phyloP scores from a whole-genome alignment of 2,797 vertebrate genomes.

The Myotis myotis region DNA sequence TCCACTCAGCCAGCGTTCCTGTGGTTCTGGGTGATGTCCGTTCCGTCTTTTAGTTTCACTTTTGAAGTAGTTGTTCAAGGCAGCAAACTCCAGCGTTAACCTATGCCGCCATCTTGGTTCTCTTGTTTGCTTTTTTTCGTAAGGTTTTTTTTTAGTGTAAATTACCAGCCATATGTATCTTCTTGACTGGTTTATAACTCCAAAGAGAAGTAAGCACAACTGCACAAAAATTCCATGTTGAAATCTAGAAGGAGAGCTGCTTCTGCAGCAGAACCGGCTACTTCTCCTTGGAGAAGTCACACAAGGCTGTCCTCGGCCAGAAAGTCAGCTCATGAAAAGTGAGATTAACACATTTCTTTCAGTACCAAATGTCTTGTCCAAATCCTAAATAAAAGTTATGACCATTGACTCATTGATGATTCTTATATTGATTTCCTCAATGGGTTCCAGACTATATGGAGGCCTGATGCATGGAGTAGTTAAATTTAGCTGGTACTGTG shows the following conservation, averaged over 20 bases:
- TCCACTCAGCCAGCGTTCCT: too few relatives aligned
- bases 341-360: background rate
- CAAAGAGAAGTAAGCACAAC: conserved; percentile 35
- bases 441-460: background rate
- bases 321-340: conserved; percentile 17
- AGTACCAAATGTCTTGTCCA: background rate
- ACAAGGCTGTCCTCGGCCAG: background rate
- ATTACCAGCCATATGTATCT: conserved; percentile 62
- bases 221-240: conserved; percentile 57
- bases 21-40: too few relatives aligned
- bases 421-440: background rate
- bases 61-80: too few relatives aligned
- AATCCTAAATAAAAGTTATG: background rate
- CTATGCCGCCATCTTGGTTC: too few relatives aligned
- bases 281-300: background rate
- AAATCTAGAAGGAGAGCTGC: background rate
- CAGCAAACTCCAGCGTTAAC: too few relatives aligned
- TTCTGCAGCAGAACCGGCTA: background rate
- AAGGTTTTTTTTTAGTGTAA: conserved; percentile 65
- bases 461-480: background rate
- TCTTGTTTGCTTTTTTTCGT: too few relatives aligned
- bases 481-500: background rate
- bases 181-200: conserved; percentile 72
- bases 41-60: too few relatives aligned
- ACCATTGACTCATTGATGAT: background rate